Base-by-base conservation (phyloP, 2,888 invertebrate species). In the Ethmia dodecea region DNA sequence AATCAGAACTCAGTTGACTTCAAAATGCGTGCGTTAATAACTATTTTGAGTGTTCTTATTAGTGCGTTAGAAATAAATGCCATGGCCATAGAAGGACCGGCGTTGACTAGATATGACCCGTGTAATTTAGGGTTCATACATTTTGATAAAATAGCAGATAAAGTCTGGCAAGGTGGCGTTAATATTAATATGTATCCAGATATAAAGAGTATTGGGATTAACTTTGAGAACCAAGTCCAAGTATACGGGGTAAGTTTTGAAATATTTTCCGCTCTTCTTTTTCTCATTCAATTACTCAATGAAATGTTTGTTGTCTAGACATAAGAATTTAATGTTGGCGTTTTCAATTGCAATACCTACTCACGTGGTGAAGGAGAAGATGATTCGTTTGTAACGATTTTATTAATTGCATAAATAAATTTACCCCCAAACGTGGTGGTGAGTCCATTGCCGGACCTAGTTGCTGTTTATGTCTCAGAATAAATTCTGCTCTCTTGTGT, bases 101-200 rank as follows among this genome's bases (percentile, higher is more conserved):
- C 55, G 22, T 49, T 74, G 35, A 77, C 70, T 0, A 65, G 71
- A 42, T 84, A 83, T 28, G 71, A 77, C 24, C 84, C 84, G 1
- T 84, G 84, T 45, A 75, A 74, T 5, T 49, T 83, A 28, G 81
- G 75, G 1, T 53, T 75, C 5, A 49, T 84, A 43, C 60, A 76
- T 54, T 83, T 84, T 42, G 74, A 81, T 40, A 75, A 56, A 57
- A 32, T 72, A 4, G 49, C 52, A 2, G 52, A 60, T 1, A 55
- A 49, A 35, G 31, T 64, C 40, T 84, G 84, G 84, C 49, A 46
- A 33, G 78, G 71, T 5, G 56, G 60, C 5, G 45, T 83, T 15
- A 53, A 75, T 53, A 65, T 81, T 31, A 64, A 60, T 30, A 45
- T 75, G n/a, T 80, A 79, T 38, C 26, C 43, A 13, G 51, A 63